Evolutionary conservation across 2,888 invertebrate species (phyloP), one percentile per base, ranked within the genome.

Genomic region (Sesamia inferens): DNA sequence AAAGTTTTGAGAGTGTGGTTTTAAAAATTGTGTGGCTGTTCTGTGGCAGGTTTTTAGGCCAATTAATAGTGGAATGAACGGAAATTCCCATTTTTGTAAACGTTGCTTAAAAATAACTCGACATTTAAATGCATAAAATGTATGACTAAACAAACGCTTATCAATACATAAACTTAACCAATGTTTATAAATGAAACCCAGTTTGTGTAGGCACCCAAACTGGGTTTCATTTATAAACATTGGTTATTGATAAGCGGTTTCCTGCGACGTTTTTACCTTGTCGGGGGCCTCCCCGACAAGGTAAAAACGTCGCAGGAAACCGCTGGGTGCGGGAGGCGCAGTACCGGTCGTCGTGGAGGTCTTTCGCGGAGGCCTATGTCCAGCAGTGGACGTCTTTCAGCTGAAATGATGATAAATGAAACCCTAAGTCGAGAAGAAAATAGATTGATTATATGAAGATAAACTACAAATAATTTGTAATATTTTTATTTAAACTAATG

Each of bases 1-100:
- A 68, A 14, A 65, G 67, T 58, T 83, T 72, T 57, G 44, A 62
- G 65, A 47, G 61, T 48, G 59, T 63, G 42, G 47, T 58, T 79
- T 66, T 58, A 22, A 70, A 81, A 81, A 68, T 47, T 19, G 42
- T 59, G n/a, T 44, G n/a, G 22, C 39, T 42, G 16, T 16, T 65
- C 10, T 1, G 51, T 0, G 16, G 3, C 57, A 8, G 0, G 5
- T 5, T 24, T 78, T 42, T 63, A 16, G 13, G 14, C 0, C 0
- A 31, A 31, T 31, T 31, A 11, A 42, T 3, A 19, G 0, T 19
- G 10, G 5, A 11, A 48, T 11, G 5, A 57, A 19, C 10, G n/a
- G n/a, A 19, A 19, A 19, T 14, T 8, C 1, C 14, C 14, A 14
- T 31, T 5, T 48, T 24, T 24, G 19, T 8, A 19, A 64, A 47